These are phyloP conservation scores for Pangasius macronema DNA, from an alignment of 2,797 vertebrate species.

Conservation along the genomic window DNA sequence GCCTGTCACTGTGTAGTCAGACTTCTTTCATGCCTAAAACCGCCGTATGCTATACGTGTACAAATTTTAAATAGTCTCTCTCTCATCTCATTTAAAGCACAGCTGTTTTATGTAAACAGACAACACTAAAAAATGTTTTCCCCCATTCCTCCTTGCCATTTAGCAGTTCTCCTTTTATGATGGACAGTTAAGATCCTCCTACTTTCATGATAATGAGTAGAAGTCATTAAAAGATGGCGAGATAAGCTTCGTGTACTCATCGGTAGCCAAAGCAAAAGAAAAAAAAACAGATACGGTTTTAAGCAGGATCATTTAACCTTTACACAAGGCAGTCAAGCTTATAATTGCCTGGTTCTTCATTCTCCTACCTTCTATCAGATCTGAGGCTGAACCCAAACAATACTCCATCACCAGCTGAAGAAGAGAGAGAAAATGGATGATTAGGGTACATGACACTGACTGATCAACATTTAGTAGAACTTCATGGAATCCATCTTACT, in stretches of 20 bases:
- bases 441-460: not conserved
- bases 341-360: not conserved
- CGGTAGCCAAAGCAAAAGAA: not conserved
- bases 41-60: not conserved
- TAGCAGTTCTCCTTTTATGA: not conserved
- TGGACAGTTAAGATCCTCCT: not conserved
- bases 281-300: not conserved
- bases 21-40: not conserved
- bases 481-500: not conserved
- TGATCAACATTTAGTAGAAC: not conserved
- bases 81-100: not conserved
- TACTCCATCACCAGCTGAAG: conserved; percentile 93
- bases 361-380: conserved; percentile 88
- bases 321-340: not conserved
- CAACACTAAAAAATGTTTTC: not conserved
- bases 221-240: not conserved
- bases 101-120: not conserved
- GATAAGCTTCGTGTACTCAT: not conserved
- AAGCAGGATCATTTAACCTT: not conserved
- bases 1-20: no score
- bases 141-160: not conserved
- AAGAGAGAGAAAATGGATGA: conserved; percentile 29
- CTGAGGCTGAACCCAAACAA: conserved; percentile 91
- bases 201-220: not conserved
- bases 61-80: not conserved